phyloP scores from a whole-genome alignment of 2,888 invertebrate genomes.

The Ptychoptera albimana region DNA sequence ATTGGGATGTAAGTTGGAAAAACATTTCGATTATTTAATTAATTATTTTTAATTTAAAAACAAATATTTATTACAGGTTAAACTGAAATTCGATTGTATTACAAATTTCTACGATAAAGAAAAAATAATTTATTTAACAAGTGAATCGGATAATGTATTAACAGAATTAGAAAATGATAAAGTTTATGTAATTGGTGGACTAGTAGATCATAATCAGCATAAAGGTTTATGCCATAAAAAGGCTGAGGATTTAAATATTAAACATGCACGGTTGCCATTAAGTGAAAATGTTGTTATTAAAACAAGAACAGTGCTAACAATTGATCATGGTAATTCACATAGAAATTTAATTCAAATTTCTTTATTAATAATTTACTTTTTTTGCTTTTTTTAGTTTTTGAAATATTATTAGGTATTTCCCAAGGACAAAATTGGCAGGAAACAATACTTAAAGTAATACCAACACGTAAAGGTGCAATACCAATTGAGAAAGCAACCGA shows the following conservation, averaged over 20 bases:
- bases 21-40: too few relatives aligned
- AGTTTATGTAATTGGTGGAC: slow-evolving; percentile 88
- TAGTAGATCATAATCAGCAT: slow-evolving; percentile 93
- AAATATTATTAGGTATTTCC: slow-evolving; percentile 60
- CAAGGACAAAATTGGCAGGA: slow-evolving; percentile 67
- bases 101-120: slow-evolving; percentile 55
- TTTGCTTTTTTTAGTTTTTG: slow-evolving; percentile 52
- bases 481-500: slow-evolving; percentile 15
- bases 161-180: slow-evolving; percentile 55
- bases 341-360: not conserved
- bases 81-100: slow-evolving; percentile 52
- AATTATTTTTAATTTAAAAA: too few relatives aligned
- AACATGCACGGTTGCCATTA: slow-evolving; percentile 76
- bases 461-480: slow-evolving; percentile 57
- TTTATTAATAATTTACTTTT: slow-evolving; percentile 1
- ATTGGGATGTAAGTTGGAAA: slow-evolving; percentile 64
- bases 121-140: slow-evolving; percentile 76
- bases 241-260: slow-evolving; percentile 60
- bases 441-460: slow-evolving; percentile 58
- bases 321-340: slow-evolving; percentile 85
- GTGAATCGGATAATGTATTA: slow-evolving; percentile 84
- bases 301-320: slow-evolving; percentile 82
- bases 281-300: slow-evolving; percentile 81
- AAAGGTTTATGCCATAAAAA: slow-evolving; percentile 80
- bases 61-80: slow-evolving; percentile 22